Conservation (phyloP, 1,140 invertebrate species). For the Caerostris extrusa region DNA sequence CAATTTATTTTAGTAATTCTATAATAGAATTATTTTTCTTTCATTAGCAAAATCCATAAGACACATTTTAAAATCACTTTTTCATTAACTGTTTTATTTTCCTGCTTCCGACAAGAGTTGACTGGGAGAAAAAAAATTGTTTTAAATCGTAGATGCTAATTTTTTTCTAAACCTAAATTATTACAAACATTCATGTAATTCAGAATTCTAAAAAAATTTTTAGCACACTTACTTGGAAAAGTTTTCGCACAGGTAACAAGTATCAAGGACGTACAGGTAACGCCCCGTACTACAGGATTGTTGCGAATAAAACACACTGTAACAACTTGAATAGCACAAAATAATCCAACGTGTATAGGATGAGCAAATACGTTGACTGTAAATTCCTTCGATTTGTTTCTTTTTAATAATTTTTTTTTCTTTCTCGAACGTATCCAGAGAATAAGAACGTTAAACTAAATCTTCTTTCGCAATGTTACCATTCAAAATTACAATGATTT, state of each 20-base stretch:
- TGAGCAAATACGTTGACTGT: not conserved
- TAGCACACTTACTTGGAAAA: not conserved
- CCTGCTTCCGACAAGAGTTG: no score
- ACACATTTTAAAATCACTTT: no score
- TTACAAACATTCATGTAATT: no score
- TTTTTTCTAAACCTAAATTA: no score
- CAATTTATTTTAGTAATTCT: no score
- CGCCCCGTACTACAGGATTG: conserved; percentile 6
- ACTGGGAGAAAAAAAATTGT: no score
- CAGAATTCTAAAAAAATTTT: no score
- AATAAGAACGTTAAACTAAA: not conserved
- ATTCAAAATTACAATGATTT: not conserved
- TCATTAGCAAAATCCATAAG: no score
- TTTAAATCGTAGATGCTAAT: no score
- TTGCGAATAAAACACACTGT: conserved; percentile 14
- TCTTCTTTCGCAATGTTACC: not conserved
- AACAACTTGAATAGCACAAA: conserved; percentile 2
- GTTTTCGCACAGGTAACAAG: not conserved
- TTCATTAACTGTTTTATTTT: no score
- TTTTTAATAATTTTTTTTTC: not conserved
- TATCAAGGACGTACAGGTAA: conserved; percentile 34
- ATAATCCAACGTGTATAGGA: conserved; percentile 28
- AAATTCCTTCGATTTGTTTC: no score
- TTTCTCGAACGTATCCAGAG: not conserved
- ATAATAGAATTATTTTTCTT: no score